Percentiles rank a stretch among this genome's conserved stretches.
Evolutionary conservation across 2,113 vertebrate genomes (phyloP).

Genomic region (Onychorhynchus coronatus): DNA sequence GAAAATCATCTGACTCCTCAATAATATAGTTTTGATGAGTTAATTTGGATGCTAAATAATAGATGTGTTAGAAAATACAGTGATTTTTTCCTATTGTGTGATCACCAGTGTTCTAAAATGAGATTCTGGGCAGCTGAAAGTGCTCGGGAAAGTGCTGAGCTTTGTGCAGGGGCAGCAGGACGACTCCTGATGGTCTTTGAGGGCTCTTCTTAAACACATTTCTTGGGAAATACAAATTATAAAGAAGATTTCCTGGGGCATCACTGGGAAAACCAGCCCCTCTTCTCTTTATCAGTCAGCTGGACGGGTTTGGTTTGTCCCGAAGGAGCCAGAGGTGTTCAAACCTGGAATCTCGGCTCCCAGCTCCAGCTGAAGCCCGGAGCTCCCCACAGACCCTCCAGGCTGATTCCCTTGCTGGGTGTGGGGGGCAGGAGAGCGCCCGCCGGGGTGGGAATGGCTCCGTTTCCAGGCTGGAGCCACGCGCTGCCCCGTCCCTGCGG

Average conservation of each 20-base stretch:
- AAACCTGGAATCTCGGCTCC: not conserved
- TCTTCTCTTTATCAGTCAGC: not conserved
- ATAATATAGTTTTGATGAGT: not conserved
- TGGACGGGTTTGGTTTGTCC: not conserved
- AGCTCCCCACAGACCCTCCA: not conserved
- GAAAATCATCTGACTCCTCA: not conserved
- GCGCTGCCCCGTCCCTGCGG: not conserved
- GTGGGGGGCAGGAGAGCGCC: not conserved
- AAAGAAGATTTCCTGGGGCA: not conserved
- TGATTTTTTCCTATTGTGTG: not conserved
- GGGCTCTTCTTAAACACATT: too few species aligned
- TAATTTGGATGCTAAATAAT: not conserved
- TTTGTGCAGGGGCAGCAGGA: not conserved
- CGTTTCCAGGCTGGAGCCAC: not conserved
- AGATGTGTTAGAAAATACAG: not conserved
- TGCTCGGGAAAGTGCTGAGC: not conserved
- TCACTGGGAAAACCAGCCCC: not conserved
- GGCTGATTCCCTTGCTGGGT: not conserved
- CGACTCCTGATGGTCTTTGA: not conserved
- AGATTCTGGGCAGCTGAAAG: not conserved
- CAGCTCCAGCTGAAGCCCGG: not conserved
- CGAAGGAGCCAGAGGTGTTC: not conserved
- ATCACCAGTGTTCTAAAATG: not conserved
- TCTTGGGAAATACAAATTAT: not conserved
- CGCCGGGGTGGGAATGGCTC: not conserved